Evolutionary conservation across 2,113 vertebrate genomes (phyloP).

Genomic region (Agapornis roseicollis): DNA sequence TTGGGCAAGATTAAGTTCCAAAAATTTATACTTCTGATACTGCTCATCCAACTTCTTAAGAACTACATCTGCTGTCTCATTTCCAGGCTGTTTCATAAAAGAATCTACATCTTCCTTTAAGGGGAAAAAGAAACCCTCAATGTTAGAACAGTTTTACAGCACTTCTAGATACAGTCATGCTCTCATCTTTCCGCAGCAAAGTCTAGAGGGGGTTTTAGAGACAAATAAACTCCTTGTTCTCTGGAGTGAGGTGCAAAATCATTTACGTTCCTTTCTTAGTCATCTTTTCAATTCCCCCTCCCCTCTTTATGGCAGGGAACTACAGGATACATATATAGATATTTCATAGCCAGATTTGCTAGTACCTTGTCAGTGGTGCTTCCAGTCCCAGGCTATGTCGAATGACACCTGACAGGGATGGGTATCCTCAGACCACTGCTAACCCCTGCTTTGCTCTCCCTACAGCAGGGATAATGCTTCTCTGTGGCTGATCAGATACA

Average conservation of each 20-base stretch:
- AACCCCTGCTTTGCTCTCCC: not conserved
- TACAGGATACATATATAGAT: not conserved
- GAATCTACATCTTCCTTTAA: slow-evolving; percentile 96
- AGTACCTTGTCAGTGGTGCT: not conserved
- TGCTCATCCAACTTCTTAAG: slow-evolving; percentile 95
- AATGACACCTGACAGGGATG: not conserved
- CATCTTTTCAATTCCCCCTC: not conserved
- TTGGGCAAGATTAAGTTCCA: slow-evolving; percentile 97
- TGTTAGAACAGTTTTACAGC: slow-evolving; percentile 21
- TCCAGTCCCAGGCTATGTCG: not conserved
- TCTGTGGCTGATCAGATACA: not conserved
- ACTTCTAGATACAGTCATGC: not conserved
- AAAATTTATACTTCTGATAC: slow-evolving; percentile 99
- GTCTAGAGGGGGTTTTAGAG: not conserved
- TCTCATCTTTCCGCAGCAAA: not conserved
- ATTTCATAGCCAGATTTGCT: not conserved
- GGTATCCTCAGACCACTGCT: not conserved
- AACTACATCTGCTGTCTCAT: slow-evolving; percentile 90
- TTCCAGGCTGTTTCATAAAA: slow-evolving; percentile 95
- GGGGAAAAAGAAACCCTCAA: slow-evolving; percentile 41
- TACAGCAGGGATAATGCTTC: not conserved
- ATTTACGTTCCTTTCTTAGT: not conserved
- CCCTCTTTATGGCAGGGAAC: not conserved
- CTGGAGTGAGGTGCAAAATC: not conserved
- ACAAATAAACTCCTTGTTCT: not conserved